These are phyloP conservation scores for Volucella inflata DNA, from an alignment of 2,888 invertebrate species.

Conservation along the genomic window DNA sequence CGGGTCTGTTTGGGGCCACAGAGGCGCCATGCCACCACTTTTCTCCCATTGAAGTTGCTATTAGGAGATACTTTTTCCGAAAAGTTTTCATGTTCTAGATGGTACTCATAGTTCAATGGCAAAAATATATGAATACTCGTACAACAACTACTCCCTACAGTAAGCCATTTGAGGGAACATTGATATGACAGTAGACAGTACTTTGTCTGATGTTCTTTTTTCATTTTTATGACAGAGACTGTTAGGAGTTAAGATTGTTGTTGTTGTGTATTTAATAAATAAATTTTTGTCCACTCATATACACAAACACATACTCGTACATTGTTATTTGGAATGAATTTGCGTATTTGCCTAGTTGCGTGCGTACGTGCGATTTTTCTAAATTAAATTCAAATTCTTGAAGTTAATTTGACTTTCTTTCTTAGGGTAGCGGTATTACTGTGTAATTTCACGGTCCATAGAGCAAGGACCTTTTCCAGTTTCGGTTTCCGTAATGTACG, in stretches of 20 bases:
- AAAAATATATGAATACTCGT: slow-evolving; percentile 7
- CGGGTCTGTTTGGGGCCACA: not conserved
- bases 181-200: not conserved
- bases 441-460: slow-evolving; percentile 62
- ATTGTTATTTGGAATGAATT: slow-evolving; percentile 1
- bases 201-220: not conserved
- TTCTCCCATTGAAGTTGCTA: not conserved
- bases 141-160: not conserved
- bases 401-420: slow-evolving; percentile 43
- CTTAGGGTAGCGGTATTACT: slow-evolving; percentile 10
- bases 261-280: not conserved
- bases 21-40: slow-evolving; percentile 8
- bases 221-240: slow-evolving; percentile 1
- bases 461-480: slow-evolving; percentile 37
- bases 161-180: slow-evolving; percentile 5
- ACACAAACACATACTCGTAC: not conserved
- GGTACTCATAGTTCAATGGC: slow-evolving; percentile 1
- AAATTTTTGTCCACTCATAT: not conserved
- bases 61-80: not conserved
- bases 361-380: slow-evolving; percentile 39
- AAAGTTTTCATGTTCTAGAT: slow-evolving; percentile 11
- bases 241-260: slow-evolving; percentile 22
- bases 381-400: slow-evolving; percentile 53
- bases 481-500: slow-evolving; percentile 4
- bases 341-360: slow-evolving; percentile 21